phyloP scores from a whole-genome alignment of 2,888 invertebrate species.

The Criorhina ranunculi region DNA sequence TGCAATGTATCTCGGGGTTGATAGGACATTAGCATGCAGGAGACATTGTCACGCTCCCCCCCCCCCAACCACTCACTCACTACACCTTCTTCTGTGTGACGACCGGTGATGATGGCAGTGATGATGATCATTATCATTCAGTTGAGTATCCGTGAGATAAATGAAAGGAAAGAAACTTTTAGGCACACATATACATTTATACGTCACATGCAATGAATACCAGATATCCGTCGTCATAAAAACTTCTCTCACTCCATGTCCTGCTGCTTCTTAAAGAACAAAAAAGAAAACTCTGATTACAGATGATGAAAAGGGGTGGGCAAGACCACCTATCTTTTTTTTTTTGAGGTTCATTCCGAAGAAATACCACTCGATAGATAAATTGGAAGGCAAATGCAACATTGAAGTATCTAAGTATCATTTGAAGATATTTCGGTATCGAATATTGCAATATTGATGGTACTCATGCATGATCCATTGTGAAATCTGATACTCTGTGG shows the following conservation, averaged over 20 bases:
- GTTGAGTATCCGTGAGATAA: constrained; percentile 65
- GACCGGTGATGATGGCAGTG: constrained; percentile 19
- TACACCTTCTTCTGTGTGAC: constrained; percentile 14
- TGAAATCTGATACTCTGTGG: constrained; percentile 46
- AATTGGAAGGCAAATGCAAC: constrained; percentile 59
- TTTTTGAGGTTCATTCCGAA: background rate
- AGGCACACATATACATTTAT: constrained; percentile 31
- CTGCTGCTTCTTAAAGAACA: constrained; percentile 9
- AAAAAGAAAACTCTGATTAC: constrained; percentile 19
- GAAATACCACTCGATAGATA: constrained; percentile 52
- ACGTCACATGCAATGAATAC: constrained; percentile 62
- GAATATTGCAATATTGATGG: constrained; percentile 68
- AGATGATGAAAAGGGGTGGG: background rate
- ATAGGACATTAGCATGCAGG: constrained; percentile 70
- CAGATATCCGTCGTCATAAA: constrained; percentile 44
- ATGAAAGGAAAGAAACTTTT: constrained; percentile 65
- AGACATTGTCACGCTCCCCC: constrained; percentile 42
- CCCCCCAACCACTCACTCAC: constrained; percentile 28
- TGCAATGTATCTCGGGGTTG: constrained; percentile 48
- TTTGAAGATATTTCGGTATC: constrained; percentile 54
- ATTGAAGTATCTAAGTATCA: constrained; percentile 53
- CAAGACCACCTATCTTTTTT: constrained; percentile 10
- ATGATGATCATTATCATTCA: constrained; percentile 65
- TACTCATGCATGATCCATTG: constrained; percentile 57
- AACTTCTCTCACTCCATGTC: constrained; percentile 13